Conservation (phyloP, 2,113 vertebrate genomes). For the Aix galericulata region DNA sequence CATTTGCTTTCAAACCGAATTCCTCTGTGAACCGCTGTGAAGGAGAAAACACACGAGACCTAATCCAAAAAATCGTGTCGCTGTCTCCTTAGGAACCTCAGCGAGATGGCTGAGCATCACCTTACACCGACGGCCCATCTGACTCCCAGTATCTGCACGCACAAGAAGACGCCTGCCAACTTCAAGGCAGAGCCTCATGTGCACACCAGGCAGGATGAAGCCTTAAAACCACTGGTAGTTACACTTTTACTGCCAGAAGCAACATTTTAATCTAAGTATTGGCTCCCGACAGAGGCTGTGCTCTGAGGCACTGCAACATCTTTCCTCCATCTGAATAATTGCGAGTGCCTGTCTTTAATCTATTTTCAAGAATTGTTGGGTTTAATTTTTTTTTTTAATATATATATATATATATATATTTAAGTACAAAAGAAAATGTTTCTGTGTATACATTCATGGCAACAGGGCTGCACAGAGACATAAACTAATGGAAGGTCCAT, state of each 20-base stretch:
- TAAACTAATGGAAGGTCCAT: conserved; percentile 25
- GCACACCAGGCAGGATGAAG: neutral
- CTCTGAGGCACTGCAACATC: neutral
- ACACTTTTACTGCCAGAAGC: conserved; percentile 48
- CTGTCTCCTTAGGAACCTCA: neutral
- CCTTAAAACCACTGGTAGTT: conserved; percentile 16
- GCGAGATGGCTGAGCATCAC: neutral
- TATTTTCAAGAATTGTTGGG: conserved; percentile 23
- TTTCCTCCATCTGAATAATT: conserved; percentile 50
- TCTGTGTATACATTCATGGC: neutral
- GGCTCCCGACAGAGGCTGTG: conserved; percentile 14
- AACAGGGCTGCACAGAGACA: conserved; percentile 32
- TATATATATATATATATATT: neutral
- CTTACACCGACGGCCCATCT: neutral
- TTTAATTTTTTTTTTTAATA: neutral
- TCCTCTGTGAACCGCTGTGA: neutral
- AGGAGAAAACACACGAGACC: neutral
- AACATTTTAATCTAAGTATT: conserved; percentile 32
- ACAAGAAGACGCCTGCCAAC: neutral
- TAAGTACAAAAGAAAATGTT: conserved; percentile 46
- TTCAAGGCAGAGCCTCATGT: neutral
- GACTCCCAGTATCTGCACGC: neutral
- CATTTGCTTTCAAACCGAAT: neutral
- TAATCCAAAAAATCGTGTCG: neutral
- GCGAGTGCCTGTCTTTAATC: conserved; percentile 44